A percentile compares a stretch with the other conserved stretches of the same genome.
Evolutionary conservation across 2,888 invertebrate genomes (phyloP).

Genomic region (Hololepta plana): DNA sequence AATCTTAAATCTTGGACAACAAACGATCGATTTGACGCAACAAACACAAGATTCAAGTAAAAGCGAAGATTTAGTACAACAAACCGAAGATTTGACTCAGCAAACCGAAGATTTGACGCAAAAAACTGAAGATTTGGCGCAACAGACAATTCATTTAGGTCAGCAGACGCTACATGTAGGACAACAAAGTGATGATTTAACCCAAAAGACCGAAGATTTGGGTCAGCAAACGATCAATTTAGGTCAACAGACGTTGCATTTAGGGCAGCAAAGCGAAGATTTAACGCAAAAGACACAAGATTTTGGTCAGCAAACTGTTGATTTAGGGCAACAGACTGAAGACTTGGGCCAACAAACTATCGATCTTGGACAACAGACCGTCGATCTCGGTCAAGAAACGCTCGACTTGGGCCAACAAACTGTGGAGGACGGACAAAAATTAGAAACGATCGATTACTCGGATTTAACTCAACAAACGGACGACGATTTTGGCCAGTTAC

Average conservation of each 20-base stretch:
- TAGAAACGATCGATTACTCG: too few species aligned
- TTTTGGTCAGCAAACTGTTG: too few species aligned
- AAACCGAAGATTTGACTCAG: constrained; percentile 11
- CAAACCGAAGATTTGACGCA: constrained; percentile 13
- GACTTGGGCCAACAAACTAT: too few species aligned
- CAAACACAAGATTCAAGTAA: too few species aligned
- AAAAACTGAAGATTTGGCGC: constrained; percentile 12
- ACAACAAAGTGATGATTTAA: constrained; percentile 12
- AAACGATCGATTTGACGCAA: constrained; percentile 1
- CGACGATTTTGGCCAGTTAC: too few species aligned
- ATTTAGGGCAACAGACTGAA: too few species aligned
- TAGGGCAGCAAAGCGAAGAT: constrained; percentile 12
- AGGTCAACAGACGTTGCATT: not conserved
- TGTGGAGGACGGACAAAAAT: too few species aligned
- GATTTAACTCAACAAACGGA: too few species aligned
- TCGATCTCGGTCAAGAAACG: too few species aligned
- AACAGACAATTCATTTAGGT: constrained; percentile 12
- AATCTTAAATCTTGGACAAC: not conserved
- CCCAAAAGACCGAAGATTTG: constrained; percentile 8
- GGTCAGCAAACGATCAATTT: constrained; percentile 3
- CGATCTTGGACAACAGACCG: too few species aligned
- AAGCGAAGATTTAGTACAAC: constrained; percentile 13
- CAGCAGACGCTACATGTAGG: constrained; percentile 7
- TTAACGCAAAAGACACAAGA: too few species aligned
- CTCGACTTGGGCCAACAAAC: too few species aligned